A percentile compares a stretch with the other conserved stretches of the same genome.
Evolutionary conservation across 2,888 invertebrate species (phyloP).

Genomic region (Neoascia interrupta): DNA sequence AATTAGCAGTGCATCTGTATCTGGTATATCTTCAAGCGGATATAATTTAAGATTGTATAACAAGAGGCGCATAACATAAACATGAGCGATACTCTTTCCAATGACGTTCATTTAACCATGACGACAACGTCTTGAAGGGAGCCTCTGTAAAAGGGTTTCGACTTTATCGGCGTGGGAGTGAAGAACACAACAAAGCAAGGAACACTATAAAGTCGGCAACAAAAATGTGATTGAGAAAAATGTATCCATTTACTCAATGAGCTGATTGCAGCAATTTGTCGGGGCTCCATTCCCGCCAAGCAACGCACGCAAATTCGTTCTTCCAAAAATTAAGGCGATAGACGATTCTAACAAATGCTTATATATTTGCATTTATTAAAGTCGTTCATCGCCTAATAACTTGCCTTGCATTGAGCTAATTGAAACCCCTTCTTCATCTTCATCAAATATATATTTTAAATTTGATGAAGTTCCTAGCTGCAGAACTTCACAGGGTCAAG

Average conservation of each 20-base stretch:
- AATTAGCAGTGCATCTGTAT: conserved; percentile 27
- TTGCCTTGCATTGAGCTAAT: conserved; percentile 24
- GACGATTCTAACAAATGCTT: too few species aligned
- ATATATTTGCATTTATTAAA: too few species aligned
- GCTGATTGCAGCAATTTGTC: conserved; percentile 48
- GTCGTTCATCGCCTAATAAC: too few species aligned
- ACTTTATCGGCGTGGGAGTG: conserved; percentile 15
- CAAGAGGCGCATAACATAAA: too few species aligned
- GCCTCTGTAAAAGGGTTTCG: not conserved
- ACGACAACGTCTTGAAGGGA: not conserved
- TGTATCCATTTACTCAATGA: conserved; percentile 22
- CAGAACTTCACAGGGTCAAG: too few species aligned
- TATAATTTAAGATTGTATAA: too few species aligned
- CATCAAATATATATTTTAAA: too few species aligned
- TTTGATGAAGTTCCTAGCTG: too few species aligned
- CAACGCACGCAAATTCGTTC: conserved; percentile 42
- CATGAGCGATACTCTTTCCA: conserved; percentile 16
- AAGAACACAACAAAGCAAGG: not conserved
- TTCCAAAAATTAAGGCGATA: conserved; percentile 56
- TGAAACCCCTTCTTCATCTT: too few species aligned
- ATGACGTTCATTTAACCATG: conserved; percentile 25
- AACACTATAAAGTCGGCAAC: not conserved
- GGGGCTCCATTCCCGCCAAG: conserved; percentile 24
- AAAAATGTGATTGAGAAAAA: not conserved
- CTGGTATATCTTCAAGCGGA: too few species aligned